These are phyloP conservation scores for Myanophis thanlyinensis DNA, from an alignment of 2,113 vertebrate species.

Conservation along the genomic window DNA sequence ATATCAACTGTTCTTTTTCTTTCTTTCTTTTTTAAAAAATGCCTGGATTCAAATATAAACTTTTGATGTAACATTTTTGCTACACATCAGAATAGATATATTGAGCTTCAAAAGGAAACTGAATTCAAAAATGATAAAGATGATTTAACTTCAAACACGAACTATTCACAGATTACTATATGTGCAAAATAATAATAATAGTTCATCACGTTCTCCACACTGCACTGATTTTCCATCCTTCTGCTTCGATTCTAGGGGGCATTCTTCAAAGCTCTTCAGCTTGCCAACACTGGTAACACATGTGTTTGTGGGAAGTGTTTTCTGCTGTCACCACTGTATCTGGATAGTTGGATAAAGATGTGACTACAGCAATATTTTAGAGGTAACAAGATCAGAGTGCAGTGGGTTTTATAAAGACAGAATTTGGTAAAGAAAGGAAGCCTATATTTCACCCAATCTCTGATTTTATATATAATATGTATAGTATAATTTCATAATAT, in stretches of 20 bases:
- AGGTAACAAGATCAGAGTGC: background rate
- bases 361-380: background rate
- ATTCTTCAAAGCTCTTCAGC: background rate
- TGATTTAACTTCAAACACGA: conserved; percentile 73
- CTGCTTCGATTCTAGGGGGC: conserved; percentile 29
- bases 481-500: too few relatives aligned
- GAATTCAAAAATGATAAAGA: conserved; percentile 64
- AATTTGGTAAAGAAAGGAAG: background rate
- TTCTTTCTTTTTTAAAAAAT: conserved; percentile 38
- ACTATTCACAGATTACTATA: conserved; percentile 56
- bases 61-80: conserved; percentile 73
- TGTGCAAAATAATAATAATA: conserved; percentile 35
- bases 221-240: conserved; percentile 17
- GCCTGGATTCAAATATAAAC: conserved; percentile 60
- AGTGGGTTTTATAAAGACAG: background rate
- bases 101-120: conserved; percentile 71
- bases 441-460: background rate
- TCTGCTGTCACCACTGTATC: background rate
- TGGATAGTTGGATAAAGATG: background rate
- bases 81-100: conserved; percentile 70
- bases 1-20: conserved; percentile 35
- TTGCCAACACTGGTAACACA: background rate
- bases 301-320: background rate
- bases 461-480: background rate
- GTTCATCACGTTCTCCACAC: conserved; percentile 37